phyloP scores from a whole-genome alignment of 2,888 invertebrate genomes.

The Scaptodrosophila latifasciaeformis region DNA sequence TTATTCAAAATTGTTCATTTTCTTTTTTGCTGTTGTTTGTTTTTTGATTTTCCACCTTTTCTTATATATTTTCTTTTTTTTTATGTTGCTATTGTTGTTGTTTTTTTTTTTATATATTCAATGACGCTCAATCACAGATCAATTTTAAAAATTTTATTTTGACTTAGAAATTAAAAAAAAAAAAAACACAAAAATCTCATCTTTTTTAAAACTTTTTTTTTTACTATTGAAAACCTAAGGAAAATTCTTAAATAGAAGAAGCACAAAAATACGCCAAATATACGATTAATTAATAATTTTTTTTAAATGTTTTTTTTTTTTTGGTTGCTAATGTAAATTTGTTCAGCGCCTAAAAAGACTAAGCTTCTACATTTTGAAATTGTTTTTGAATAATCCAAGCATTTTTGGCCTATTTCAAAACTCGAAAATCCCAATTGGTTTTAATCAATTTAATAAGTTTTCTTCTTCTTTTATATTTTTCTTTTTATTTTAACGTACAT shows the following conservation, averaged over 20 bases:
- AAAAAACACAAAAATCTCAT: too few relatives aligned
- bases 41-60: constrained; percentile 30
- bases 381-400: constrained; percentile 8
- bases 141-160: constrained; percentile 38
- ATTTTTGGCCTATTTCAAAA: constrained; percentile 15
- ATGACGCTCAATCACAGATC: constrained; percentile 65
- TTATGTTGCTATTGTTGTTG: constrained; percentile 21
- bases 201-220: background rate
- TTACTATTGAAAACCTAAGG: constrained; percentile 14
- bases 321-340: constrained; percentile 21
- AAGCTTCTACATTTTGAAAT: constrained; percentile 6
- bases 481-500: constrained; percentile 21
- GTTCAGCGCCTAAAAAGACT: constrained; percentile 36
- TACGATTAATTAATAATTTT: constrained; percentile 11
- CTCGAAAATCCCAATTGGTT: too few relatives aligned
- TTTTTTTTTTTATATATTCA: constrained; percentile 41
- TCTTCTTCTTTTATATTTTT: constrained; percentile 27
- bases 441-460: too few relatives aligned
- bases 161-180: constrained; percentile 64
- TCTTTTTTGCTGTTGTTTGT: constrained; percentile 13
- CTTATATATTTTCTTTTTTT: constrained; percentile 19
- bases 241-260: constrained; percentile 3
- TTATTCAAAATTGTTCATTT: too few relatives aligned
- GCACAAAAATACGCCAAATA: constrained; percentile 8
- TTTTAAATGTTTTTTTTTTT: background rate